Evolutionary conservation across 2,888 invertebrate species (phyloP), one percentile per base, ranked within the genome.

Genomic region (Trachelus troglodyta): DNA sequence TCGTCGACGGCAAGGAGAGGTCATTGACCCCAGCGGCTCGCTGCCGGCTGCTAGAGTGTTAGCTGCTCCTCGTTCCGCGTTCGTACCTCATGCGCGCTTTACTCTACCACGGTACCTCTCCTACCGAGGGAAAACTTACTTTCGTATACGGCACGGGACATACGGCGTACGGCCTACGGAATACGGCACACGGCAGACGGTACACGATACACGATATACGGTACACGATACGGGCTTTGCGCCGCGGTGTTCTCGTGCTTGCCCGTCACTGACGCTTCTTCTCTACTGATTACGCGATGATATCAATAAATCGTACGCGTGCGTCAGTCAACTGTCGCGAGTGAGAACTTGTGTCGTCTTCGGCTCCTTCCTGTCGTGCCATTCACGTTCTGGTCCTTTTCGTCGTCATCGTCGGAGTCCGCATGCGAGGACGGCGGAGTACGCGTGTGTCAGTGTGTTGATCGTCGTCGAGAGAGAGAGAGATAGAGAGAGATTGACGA

Each of bases 1-100:
- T 88, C 85, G 87, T 86, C 89, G 88, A 89, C 89, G 90, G 87
- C 90, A 85, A 87, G 87, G 86, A 81, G 89, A 90, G 91, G 91
- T 91, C 91, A 89, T 91, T 91, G 91, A 91, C 91, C 91, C 85
- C 86, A 90, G 90, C 90, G 89, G 90, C 90, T 90, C 87, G 90
- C 89, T 90, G 90, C 90, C 91, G 90, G 90, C 91, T 90, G 91
- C 89, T 90, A 89, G 90, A 90, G 89, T 88, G 90, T 87, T 89
- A 86, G 84, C 81, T 81, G 83, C 83, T 81, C 85, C 87, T 88
- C 85, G 83, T 84, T 85, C 84, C 85, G 84, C 84, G 89, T 87
- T 87, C 86, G 85, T 88, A 88, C 89, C 88, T 87, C 88, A 89
- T 87, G 89, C 86, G 85, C 86, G 86, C 84, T 82, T 81, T 81